These are phyloP conservation scores for Paratrypauchen microcephalus DNA, from an alignment of 2,797 vertebrate genomes.

Conservation along the genomic window DNA sequence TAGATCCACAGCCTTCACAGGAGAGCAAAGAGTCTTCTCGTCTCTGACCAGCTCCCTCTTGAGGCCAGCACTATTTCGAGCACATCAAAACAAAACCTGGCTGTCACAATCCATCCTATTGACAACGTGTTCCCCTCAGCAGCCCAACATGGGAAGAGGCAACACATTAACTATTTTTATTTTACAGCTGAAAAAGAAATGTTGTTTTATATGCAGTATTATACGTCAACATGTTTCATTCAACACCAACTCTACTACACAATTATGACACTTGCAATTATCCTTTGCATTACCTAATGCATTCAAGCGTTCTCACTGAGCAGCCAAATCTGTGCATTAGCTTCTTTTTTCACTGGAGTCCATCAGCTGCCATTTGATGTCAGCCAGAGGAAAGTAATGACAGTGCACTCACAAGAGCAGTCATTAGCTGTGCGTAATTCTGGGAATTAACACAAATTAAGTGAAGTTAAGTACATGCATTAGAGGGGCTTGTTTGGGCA, in stretches of 20 bases:
- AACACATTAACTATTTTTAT: constrained; percentile 12
- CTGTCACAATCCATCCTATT: constrained; percentile 83
- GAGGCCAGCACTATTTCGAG: constrained; percentile 73
- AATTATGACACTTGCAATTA: constrained; percentile 57
- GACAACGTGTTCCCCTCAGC: constrained; percentile 76
- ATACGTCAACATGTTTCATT: constrained; percentile 18
- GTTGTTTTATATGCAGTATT: constrained; percentile 13
- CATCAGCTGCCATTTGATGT: constrained; percentile 76
- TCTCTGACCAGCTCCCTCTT: constrained; percentile 45
- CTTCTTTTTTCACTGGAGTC: constrained; percentile 37
- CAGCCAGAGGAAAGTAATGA: constrained; percentile 73
- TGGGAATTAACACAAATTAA: constrained; percentile 80
- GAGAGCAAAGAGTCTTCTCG: constrained; percentile 46
- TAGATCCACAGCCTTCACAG: constrained; percentile 66
- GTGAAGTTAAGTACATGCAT: constrained; percentile 79
- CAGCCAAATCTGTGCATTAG: constrained; percentile 70
- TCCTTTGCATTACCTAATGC: constrained; percentile 65
- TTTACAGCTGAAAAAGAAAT: neutral
- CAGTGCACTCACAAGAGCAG: constrained; percentile 73
- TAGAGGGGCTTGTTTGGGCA: constrained; percentile 72
- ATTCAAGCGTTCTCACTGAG: constrained; percentile 66
- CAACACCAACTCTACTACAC: constrained; percentile 44
- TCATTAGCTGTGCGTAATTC: constrained; percentile 75
- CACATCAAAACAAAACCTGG: constrained; percentile 78
- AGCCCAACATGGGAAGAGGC: constrained; percentile 46